These are phyloP conservation scores for Ophiodon elongatus DNA, from an alignment of 2,113 vertebrate genomes.

Conservation along the genomic window DNA sequence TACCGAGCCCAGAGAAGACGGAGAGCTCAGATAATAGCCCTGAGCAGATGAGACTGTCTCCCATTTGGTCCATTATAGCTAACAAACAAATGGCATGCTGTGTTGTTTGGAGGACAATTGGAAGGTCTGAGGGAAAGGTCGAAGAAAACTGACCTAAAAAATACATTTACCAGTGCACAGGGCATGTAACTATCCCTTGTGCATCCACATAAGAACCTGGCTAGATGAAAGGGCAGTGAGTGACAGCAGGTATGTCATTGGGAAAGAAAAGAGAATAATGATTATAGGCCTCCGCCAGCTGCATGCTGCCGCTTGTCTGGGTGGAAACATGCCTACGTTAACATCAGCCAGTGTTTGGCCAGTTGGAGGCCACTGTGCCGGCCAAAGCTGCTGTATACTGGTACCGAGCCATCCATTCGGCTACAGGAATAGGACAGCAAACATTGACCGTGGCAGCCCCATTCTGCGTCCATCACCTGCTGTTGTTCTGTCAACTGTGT, in stretches of 20 bases:
- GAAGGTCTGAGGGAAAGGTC: constrained; percentile 34
- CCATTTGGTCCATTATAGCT: constrained; percentile 71
- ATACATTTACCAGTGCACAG: constrained; percentile 38
- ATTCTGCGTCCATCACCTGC: constrained; percentile 57
- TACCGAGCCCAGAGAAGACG: constrained; percentile 51
- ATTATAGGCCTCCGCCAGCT: constrained; percentile 43
- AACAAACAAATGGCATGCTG: constrained; percentile 66
- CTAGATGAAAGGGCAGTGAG: constrained; percentile 55
- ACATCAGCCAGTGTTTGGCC: constrained; percentile 72
- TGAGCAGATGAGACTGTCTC: constrained; percentile 65
- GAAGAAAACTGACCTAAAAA: constrained; percentile 59
- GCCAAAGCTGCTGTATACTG: constrained; percentile 65
- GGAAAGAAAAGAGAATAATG: constrained; percentile 50
- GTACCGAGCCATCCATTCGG: constrained; percentile 65
- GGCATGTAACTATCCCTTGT: constrained; percentile 5
- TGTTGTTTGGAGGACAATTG: constrained; percentile 55
- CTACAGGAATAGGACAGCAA: constrained; percentile 62
- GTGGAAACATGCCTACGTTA: constrained; percentile 63
- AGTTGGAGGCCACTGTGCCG: constrained; percentile 40
- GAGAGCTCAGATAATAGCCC: constrained; percentile 75
- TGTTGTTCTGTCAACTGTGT: constrained; percentile 69
- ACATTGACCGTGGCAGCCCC: constrained; percentile 64
- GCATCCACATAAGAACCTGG: constrained; percentile 29
- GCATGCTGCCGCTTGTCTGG: constrained; percentile 48
- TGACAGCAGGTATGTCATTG: constrained; percentile 65